Conservation (phyloP, 2,797 vertebrate species). For the Microtus agrestis region DNA sequence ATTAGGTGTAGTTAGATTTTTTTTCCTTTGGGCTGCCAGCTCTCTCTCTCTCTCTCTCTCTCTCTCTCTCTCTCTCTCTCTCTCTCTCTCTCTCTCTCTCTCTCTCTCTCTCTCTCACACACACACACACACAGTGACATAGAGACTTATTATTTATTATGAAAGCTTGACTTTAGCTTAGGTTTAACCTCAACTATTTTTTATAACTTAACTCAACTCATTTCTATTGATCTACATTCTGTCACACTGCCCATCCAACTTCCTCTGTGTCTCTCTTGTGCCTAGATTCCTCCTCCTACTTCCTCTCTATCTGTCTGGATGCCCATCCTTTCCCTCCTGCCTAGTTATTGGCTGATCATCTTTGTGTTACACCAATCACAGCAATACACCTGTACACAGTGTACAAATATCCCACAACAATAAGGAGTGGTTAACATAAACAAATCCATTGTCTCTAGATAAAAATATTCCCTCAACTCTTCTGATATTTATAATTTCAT, state of each 20-base stretch:
- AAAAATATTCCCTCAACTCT: background rate
- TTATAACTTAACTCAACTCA: background rate
- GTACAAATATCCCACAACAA: background rate
- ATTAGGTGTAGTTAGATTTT: background rate
- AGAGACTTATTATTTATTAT: background rate
- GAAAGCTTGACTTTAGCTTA: background rate
- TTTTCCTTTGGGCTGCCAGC: background rate
- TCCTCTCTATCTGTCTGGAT: background rate
- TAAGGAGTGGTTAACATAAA: background rate
- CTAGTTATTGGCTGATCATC: background rate
- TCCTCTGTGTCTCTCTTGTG: background rate
- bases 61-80: too few species aligned
- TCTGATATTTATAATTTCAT: background rate
- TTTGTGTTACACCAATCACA: background rate
- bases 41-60: background rate
- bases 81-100: too few species aligned
- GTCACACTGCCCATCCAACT: background rate
- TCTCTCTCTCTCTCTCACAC: too few species aligned
- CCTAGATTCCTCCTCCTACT: background rate
- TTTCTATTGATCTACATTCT: background rate
- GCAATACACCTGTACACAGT: background rate
- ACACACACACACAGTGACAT: too few species aligned
- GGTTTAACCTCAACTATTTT: background rate
- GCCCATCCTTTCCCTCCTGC: background rate
- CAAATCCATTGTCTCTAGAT: background rate